phyloP scores from a whole-genome alignment of 2,888 invertebrate genomes.

The Andrena flavipes region DNA sequence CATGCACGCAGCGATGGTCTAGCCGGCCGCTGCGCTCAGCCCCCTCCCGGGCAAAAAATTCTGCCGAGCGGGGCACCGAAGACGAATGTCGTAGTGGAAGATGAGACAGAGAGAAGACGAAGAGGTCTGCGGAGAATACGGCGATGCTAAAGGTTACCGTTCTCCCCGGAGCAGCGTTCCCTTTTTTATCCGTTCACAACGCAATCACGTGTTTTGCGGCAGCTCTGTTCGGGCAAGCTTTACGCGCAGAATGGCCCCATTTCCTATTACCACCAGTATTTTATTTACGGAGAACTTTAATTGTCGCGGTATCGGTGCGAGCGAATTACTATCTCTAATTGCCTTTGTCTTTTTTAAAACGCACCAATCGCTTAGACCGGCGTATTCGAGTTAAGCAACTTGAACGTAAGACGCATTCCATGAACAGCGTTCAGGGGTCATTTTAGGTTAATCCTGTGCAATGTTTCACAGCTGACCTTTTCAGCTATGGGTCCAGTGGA shows the following conservation, averaged over 20 bases:
- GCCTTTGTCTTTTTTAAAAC: background rate
- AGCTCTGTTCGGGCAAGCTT: too few species aligned
- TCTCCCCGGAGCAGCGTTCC: conserved; percentile 10
- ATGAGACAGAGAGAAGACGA: conserved; percentile 1
- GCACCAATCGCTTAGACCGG: background rate
- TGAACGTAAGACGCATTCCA: background rate
- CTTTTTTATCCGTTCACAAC: background rate
- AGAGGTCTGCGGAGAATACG: conserved; percentile 16
- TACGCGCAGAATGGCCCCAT: too few species aligned
- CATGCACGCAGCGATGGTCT: background rate
- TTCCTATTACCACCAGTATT: too few species aligned
- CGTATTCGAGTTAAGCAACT: background rate
- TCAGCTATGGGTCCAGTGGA: background rate
- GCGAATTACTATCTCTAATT: background rate
- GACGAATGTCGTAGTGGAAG: conserved; percentile 33
- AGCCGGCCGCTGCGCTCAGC: background rate
- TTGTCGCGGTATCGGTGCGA: background rate
- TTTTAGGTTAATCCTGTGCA: background rate
- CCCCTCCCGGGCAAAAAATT: conserved; percentile 36
- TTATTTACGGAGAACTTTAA: too few species aligned
- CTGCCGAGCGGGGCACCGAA: conserved; percentile 20
- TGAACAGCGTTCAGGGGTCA: background rate
- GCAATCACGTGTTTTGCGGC: background rate
- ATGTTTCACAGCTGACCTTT: background rate
- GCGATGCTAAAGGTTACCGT: conserved; percentile 33